These are phyloP conservation scores for Ranitomeya variabilis DNA, from an alignment of 2,113 vertebrate species.

Conservation along the genomic window DNA sequence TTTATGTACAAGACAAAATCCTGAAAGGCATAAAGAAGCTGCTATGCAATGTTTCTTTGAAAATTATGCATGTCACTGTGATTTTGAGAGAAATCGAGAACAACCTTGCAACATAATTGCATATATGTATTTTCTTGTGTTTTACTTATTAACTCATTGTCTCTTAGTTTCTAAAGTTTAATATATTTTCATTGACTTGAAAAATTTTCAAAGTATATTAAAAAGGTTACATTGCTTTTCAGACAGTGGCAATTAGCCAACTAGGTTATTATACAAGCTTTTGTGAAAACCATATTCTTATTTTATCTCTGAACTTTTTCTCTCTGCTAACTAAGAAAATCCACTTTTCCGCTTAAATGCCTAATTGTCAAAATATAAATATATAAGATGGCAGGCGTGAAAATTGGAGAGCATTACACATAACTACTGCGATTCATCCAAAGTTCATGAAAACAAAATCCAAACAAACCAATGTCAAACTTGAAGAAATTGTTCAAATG, in stretches of 20 bases:
- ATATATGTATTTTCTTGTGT: too few relatives aligned
- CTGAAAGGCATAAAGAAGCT: background rate
- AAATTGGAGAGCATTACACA: slow-evolving; percentile 12
- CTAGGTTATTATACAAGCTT: background rate
- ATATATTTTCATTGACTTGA: background rate
- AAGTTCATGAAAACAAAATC: background rate
- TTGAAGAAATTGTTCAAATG: background rate
- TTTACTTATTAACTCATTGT: background rate
- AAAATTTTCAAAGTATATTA: background rate
- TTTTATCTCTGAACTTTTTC: background rate
- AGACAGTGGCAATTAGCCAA: background rate
- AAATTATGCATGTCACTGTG: too few relatives aligned
- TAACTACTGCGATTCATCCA: background rate
- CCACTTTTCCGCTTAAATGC: background rate
- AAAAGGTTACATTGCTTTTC: background rate
- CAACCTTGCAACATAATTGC: too few relatives aligned
- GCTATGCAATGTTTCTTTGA: too few relatives aligned
- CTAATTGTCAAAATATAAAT: background rate
- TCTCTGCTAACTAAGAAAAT: background rate
- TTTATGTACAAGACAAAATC: background rate
- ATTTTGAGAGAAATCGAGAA: too few relatives aligned
- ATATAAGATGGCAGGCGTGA: background rate
- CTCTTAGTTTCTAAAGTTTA: background rate
- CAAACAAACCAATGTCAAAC: background rate
- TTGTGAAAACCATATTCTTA: background rate